Percentiles rank a stretch among this genome's conserved stretches.
Evolutionary conservation across 1,140 invertebrate genomes (phyloP).

Genomic region (Aphaenogaster ashmeadi): DNA sequence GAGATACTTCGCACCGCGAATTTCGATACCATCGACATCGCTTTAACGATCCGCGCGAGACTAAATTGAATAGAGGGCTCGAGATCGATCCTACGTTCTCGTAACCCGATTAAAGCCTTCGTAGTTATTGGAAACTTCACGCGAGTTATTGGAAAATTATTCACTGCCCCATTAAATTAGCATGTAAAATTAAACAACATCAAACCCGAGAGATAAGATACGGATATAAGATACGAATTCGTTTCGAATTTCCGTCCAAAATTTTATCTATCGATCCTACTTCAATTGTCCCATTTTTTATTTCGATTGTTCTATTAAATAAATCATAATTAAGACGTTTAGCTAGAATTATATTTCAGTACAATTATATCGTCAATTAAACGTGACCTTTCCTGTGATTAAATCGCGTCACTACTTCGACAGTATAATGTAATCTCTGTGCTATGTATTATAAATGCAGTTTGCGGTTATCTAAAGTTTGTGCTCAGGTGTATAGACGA

Average conservation of each 20-base stretch:
- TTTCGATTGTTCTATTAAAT: neutral
- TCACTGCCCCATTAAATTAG: constrained; percentile 39
- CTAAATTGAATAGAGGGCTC: constrained; percentile 53
- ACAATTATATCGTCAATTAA: neutral
- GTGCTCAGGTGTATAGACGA: neutral
- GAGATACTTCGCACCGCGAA: constrained; percentile 39
- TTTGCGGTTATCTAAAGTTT: constrained; percentile 29
- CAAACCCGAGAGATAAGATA: neutral
- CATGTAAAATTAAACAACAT: constrained; percentile 43
- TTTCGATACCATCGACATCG: constrained; percentile 47
- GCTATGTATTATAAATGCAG: constrained; percentile 28
- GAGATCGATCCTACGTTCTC: constrained; percentile 52
- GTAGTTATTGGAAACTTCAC: constrained; percentile 53
- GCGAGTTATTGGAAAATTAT: constrained; percentile 59
- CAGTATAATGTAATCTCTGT: neutral
- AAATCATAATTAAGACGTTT: neutral
- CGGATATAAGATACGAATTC: no score
- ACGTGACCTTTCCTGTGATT: neutral
- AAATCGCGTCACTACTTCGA: neutral
- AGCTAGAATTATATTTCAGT: neutral
- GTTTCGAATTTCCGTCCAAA: neutral
- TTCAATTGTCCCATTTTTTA: neutral
- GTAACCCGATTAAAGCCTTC: constrained; percentile 50
- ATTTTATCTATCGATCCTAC: neutral
- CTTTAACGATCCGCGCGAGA: constrained; percentile 54